These are phyloP conservation scores for Glaucidium brasilianum DNA, from an alignment of 2,113 vertebrate species.

Conservation along the genomic window DNA sequence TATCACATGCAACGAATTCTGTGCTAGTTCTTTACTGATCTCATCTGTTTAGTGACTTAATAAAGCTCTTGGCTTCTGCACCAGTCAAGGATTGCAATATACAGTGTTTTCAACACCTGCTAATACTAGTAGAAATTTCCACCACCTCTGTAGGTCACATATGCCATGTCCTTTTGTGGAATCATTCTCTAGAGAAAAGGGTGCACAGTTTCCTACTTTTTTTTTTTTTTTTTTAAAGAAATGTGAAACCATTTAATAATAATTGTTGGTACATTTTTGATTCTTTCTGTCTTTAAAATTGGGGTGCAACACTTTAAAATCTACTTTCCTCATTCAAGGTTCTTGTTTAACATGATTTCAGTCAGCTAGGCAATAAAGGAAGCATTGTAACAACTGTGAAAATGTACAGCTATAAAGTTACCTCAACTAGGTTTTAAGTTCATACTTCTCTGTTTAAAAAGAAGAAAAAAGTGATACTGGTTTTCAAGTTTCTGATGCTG, in stretches of 20 bases:
- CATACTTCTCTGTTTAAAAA: neutral
- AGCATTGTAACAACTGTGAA: neutral
- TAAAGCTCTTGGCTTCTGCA: neutral
- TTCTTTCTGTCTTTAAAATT: neutral
- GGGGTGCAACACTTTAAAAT: neutral
- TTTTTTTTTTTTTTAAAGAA: neutral
- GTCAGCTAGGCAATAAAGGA: neutral
- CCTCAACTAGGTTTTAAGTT: neutral
- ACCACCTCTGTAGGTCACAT: neutral
- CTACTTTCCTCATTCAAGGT: neutral
- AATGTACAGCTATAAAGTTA: neutral
- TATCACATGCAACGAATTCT: neutral
- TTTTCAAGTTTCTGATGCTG: neutral
- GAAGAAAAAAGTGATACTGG: neutral
- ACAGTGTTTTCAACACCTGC: neutral
- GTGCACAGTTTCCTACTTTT: neutral
- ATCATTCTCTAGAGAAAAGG: neutral
- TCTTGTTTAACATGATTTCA: accelerated
- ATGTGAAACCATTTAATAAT: neutral
- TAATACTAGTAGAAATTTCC: neutral
- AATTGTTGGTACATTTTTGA: neutral
- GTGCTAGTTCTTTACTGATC: neutral
- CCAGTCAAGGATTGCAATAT: neutral
- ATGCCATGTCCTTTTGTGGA: neutral
- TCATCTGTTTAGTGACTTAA: neutral